phyloP scores from a whole-genome alignment of 2,797 vertebrate genomes.

The Platalea minor region DNA sequence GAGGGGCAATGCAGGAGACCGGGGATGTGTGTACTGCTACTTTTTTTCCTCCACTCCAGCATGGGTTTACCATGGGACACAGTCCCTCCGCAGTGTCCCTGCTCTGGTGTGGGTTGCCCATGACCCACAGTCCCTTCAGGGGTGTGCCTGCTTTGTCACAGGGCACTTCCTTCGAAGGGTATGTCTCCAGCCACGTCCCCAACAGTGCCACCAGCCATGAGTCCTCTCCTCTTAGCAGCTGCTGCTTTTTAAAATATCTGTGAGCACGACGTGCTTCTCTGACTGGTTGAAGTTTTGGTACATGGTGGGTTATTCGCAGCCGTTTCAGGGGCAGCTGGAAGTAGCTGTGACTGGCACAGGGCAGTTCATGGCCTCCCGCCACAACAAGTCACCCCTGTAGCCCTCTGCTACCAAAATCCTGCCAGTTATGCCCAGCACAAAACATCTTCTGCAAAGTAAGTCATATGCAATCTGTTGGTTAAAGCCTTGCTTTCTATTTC shows the following conservation, averaged over 20 bases:
- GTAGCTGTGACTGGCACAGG: neutral
- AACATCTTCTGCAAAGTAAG: neutral
- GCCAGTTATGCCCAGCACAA: neutral
- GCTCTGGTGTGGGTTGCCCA: neutral
- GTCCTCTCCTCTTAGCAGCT: neutral
- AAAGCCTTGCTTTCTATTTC: neutral
- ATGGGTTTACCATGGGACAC: fast-evolving
- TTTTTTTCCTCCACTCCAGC: neutral
- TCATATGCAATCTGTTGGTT: neutral
- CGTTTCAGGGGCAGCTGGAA: neutral
- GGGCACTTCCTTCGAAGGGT: neutral
- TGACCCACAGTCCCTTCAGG: neutral
- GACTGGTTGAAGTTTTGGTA: neutral
- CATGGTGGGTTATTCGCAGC: neutral
- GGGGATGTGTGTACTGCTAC: fast-evolving
- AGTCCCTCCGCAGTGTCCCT: neutral
- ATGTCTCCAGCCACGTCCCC: neutral
- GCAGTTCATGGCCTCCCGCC: neutral
- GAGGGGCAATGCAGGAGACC: neutral
- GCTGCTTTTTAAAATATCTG: neutral
- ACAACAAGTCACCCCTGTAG: neutral
- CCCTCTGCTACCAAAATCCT: neutral
- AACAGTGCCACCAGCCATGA: neutral
- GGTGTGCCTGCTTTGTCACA: neutral
- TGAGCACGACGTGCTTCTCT: neutral